Evolutionary conservation across 2,113 vertebrate genomes (phyloP).

Genomic region (Scomber scombrus): DNA sequence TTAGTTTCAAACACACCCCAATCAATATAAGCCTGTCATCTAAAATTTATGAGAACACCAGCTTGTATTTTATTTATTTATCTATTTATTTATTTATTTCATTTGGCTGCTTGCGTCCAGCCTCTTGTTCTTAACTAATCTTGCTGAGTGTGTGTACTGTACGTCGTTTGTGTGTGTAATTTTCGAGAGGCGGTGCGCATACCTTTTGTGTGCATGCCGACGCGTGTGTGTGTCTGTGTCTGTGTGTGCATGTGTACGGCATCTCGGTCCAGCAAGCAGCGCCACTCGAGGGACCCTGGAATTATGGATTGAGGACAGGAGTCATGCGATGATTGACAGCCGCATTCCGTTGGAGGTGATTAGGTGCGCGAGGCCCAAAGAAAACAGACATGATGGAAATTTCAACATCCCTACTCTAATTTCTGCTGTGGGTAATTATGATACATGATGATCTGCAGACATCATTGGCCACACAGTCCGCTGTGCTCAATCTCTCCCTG

Average conservation of each 20-base stretch:
- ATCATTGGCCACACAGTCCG: slow-evolving; percentile 76
- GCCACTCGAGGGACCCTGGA: slow-evolving; percentile 67
- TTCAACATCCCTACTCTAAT: slow-evolving; percentile 81
- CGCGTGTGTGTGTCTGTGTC: slow-evolving; percentile 1
- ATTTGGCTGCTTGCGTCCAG: slow-evolving; percentile 47
- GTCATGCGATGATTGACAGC: slow-evolving; percentile 82
- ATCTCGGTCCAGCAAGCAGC: slow-evolving; percentile 61
- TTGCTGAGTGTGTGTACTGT: slow-evolving; percentile 36
- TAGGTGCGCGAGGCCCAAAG: slow-evolving; percentile 80
- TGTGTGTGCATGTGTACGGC: not conserved
- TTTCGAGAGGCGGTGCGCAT: not conserved
- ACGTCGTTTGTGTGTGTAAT: slow-evolving; percentile 7
- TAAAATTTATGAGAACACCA: slow-evolving; percentile 86
- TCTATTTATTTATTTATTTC: slow-evolving; percentile 72
- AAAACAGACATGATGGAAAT: slow-evolving; percentile 84
- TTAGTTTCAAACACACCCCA: slow-evolving; percentile 85
- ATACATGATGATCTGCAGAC: slow-evolving; percentile 83
- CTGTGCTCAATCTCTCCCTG: slow-evolving; percentile 59
- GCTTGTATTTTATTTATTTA: slow-evolving; percentile 81
- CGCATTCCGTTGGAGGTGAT: slow-evolving; percentile 78
- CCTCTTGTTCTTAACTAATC: slow-evolving; percentile 64
- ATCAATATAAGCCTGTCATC: slow-evolving; percentile 85
- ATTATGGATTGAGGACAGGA: slow-evolving; percentile 85
- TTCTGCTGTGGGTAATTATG: slow-evolving; percentile 81
- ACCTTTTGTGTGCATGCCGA: slow-evolving; percentile 23